Base-by-base conservation (phyloP, 2,113 vertebrate genomes). In the Chiloscyllium plagiosum region DNA sequence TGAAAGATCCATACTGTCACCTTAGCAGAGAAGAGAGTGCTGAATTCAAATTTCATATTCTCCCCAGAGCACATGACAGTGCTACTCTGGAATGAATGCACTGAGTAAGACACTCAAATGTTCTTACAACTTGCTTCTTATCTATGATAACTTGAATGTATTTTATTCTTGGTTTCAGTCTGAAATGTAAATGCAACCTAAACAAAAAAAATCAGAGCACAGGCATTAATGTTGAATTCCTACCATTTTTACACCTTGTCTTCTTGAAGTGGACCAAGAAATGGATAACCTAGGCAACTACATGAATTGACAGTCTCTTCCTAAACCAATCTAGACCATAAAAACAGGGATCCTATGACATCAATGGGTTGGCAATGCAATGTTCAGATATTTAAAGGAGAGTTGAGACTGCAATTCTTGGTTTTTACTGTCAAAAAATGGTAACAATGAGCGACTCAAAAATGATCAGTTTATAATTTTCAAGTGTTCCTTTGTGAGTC, bases 1-100 rank as follows among this genome's bases (percentile, higher is more conserved):
- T 87, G 37, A 89, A 65, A 83, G 80, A 96, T 96, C 95, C 15
- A 96, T 89, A 87, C 42, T 96, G 94, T 95, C 80, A 96, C 66
- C 65, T 96, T 29, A 68, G 83, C 95, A 50, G 52, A 66, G 78
- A 70, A 89, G 70, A 89, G 20, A 50, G 37, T 66, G 24, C 66
- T 72, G 95, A 96, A 96, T 37, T 69, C 56, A 86, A 89, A 96
- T 89, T 96, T 13, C 56, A 96, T 66, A 42, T 22, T 89, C 80
- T 50, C 42, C 65, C 80, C 65, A 65, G 29, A 96, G 61, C 26
- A 85, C 56, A 66, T 29, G 69, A 52, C 61, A 29, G 78, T 85
- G 95, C 65, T 83, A 70, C 95, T 65, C 66, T 96, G 80, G 69
- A 61, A 85, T 50, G 4, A 95, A 33, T 95, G 72, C 29, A 24